Percentiles rank a stretch among this genome's conserved stretches.
phyloP scores from a whole-genome alignment of 1,140 invertebrate genomes.

The Episyrphus balteatus region DNA sequence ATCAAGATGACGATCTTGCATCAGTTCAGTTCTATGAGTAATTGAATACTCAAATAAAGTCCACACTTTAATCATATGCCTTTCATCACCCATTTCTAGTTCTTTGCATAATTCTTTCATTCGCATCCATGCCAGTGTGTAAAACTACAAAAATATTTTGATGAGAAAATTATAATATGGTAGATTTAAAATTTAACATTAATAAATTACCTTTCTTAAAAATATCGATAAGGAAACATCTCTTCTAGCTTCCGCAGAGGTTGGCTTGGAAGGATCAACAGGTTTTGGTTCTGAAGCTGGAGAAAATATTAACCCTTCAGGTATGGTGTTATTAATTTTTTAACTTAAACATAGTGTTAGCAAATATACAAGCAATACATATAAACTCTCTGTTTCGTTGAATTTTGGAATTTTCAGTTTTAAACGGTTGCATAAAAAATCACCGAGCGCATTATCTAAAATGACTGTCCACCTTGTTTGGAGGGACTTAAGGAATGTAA shows the following conservation, averaged over 20 bases:
- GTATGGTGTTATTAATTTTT: not conserved
- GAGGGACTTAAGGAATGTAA: no score
- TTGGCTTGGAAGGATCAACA: no score
- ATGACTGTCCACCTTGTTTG: no score
- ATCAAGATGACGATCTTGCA: constrained; percentile 89
- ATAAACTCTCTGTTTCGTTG: no score
- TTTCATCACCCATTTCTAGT: constrained; percentile 59
- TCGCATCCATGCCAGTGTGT: constrained; percentile 78
- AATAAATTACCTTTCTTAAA: constrained; percentile 9
- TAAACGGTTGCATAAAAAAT: no score
- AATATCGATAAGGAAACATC: constrained; percentile 5
- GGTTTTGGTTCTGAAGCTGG: no score
- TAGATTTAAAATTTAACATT: not conserved
- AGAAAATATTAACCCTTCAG: no score
- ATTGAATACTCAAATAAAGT: constrained; percentile 91
- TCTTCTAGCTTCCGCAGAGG: no score
- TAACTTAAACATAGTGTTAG: no score
- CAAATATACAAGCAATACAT: no score
- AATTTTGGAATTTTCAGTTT: no score
- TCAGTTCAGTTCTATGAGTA: constrained; percentile 68
- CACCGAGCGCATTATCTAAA: no score
- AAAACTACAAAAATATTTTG: constrained; percentile 55
- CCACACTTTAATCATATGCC: constrained; percentile 83
- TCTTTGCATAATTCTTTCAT: constrained; percentile 82
- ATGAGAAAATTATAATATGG: not conserved